A percentile compares a stretch with the other conserved stretches of the same genome.
Evolutionary conservation across 2,888 invertebrate species (phyloP).

Genomic region (Agrochola litura): DNA sequence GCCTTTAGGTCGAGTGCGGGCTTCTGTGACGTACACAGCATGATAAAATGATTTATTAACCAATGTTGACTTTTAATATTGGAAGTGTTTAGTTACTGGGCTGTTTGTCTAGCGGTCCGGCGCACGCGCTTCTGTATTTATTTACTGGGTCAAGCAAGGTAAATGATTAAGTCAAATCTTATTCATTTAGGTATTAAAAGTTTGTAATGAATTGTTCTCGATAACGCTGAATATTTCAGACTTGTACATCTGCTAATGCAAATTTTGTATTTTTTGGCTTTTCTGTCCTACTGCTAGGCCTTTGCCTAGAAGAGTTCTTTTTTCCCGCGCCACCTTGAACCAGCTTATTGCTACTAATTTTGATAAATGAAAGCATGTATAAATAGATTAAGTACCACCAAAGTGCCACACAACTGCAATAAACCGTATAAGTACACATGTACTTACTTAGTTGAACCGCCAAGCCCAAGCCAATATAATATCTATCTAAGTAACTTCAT

Average conservation of each 20-base stretch:
- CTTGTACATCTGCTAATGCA: too few species aligned
- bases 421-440: not conserved
- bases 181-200: not conserved
- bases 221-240: not conserved
- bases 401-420: not conserved
- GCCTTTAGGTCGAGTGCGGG: slow-evolving; percentile 66
- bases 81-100: slow-evolving; percentile 26
- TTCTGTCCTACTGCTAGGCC: too few species aligned
- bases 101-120: slow-evolving; percentile 6
- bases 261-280: too few species aligned
- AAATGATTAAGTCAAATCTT: not conserved
- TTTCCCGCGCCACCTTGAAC: too few species aligned
- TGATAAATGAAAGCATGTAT: not conserved
- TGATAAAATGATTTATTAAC: slow-evolving; percentile 58
- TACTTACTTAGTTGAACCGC: not conserved
- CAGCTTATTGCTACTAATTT: not conserved
- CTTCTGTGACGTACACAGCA: slow-evolving; percentile 74
- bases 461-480: not conserved
- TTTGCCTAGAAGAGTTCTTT: too few species aligned
- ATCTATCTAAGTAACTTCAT: slow-evolving; percentile 4
- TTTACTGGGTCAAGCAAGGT: not conserved
- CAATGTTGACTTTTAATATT: slow-evolving; percentile 47
- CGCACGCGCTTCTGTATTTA: not conserved
- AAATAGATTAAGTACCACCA: not conserved
- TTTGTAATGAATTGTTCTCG: not conserved